These are phyloP conservation scores for Euura lappo DNA, from an alignment of 1,140 invertebrate genomes.

Conservation along the genomic window DNA sequence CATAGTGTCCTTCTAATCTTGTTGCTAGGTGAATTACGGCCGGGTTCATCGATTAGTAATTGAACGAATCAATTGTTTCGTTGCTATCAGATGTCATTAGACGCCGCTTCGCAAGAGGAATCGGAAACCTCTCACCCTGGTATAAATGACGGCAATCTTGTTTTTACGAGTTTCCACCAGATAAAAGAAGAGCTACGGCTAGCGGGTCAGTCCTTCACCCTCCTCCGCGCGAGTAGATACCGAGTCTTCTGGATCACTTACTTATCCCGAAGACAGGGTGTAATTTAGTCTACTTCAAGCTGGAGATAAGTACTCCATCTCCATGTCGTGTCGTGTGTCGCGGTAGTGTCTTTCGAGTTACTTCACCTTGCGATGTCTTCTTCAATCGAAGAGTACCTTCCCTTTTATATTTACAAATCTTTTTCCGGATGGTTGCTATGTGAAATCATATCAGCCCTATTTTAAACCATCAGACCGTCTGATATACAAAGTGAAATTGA, in stretches of 20 bases:
- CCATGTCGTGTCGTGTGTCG: background rate
- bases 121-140: conserved; percentile 32
- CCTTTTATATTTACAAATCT: background rate
- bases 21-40: background rate
- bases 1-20: background rate
- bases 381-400: too few species aligned
- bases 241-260: conserved; percentile 8
- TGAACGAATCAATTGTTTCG: conserved; percentile 40
- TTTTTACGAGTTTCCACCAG: conserved; percentile 38
- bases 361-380: too few species aligned
- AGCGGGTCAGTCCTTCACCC: background rate
- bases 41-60: conserved; percentile 34
- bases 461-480: too few species aligned
- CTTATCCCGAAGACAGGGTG: conserved; percentile 5
- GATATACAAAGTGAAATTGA: too few species aligned
- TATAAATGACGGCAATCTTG: conserved; percentile 18
- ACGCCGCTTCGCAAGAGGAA: conserved; percentile 18
- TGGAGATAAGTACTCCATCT: background rate
- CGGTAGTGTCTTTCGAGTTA: too few species aligned
- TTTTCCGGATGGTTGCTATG: background rate
- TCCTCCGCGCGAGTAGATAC: conserved; percentile 9
- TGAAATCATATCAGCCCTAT: too few species aligned
- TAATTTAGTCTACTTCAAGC: background rate
- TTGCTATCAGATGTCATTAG: conserved; percentile 20
- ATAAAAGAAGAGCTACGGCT: conserved; percentile 26